These are phyloP conservation scores for Galago senegalensis DNA, from an alignment of 2,797 vertebrate genomes.

Conservation along the genomic window DNA sequence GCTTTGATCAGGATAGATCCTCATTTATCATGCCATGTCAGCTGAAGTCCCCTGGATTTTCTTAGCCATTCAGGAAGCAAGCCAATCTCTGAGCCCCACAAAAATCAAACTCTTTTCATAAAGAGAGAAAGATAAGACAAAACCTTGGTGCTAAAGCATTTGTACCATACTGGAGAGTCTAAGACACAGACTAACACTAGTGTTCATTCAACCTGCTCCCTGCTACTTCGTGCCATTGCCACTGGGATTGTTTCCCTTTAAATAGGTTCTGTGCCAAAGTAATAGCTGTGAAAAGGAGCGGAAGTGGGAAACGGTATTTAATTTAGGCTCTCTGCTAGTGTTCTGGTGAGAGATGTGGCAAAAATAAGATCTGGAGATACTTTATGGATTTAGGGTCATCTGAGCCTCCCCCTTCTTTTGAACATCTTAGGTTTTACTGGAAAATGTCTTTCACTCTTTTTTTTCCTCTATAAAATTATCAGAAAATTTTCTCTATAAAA, in stretches of 20 bases:
- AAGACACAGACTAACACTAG: not conserved
- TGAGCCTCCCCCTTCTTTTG: not conserved
- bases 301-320: constrained; percentile 60
- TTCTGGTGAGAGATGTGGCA: constrained; percentile 32
- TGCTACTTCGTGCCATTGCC: constrained; percentile 64
- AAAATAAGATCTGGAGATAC: constrained; percentile 51
- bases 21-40: not conserved
- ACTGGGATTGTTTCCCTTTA: constrained; percentile 43
- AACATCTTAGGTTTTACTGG: constrained; percentile 36
- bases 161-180: not conserved
- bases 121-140: constrained; percentile 13
- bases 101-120: constrained; percentile 48
- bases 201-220: constrained; percentile 54
- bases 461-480: constrained; percentile 50
- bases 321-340: constrained; percentile 56
- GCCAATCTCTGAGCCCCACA: not conserved
- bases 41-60: not conserved
- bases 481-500: too few species aligned
- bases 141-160: not conserved
- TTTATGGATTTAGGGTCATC: constrained; percentile 13
- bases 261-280: constrained; percentile 60
- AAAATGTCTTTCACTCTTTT: constrained; percentile 23
- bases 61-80: constrained; percentile 49
- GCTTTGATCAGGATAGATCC: not conserved
- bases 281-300: constrained; percentile 48